phyloP scores from a whole-genome alignment of 2,113 vertebrate genomes.

The Stegostoma tigrinum region DNA sequence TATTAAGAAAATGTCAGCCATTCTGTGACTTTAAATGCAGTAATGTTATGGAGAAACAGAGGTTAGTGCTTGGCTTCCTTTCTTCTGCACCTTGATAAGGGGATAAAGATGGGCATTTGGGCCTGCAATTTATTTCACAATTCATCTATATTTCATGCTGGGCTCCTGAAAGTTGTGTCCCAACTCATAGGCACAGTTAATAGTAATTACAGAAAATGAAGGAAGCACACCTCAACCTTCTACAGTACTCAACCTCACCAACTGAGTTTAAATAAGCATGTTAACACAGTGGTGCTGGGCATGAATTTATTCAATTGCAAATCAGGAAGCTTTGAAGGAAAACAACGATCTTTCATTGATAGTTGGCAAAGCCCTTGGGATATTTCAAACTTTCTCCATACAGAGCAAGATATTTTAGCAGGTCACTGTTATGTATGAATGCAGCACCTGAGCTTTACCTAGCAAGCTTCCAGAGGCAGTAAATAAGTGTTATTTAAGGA shows the following conservation, averaged over 20 bases:
- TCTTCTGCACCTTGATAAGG: background rate
- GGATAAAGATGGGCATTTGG: background rate
- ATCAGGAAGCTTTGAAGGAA: background rate
- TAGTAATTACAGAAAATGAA: background rate
- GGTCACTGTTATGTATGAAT: background rate
- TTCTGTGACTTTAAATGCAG: background rate
- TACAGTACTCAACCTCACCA: background rate
- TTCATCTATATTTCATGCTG: conserved; percentile 28
- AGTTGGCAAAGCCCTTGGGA: background rate
- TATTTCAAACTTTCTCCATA: background rate
- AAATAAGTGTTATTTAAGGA: background rate
- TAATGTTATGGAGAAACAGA: background rate
- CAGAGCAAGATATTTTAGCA: background rate
- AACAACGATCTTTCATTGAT: background rate
- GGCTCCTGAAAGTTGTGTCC: background rate
- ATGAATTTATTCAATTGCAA: background rate
- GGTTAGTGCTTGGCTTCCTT: background rate
- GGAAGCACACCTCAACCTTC: background rate
- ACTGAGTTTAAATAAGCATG: conserved; percentile 9
- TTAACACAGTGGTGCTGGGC: background rate
- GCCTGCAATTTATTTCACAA: background rate
- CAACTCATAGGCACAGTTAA: background rate
- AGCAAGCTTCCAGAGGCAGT: background rate
- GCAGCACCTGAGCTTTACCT: background rate
- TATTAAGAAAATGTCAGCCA: background rate